Evolutionary conservation across 2,113 vertebrate genomes (phyloP).

Genomic region (Petromus typicus): DNA sequence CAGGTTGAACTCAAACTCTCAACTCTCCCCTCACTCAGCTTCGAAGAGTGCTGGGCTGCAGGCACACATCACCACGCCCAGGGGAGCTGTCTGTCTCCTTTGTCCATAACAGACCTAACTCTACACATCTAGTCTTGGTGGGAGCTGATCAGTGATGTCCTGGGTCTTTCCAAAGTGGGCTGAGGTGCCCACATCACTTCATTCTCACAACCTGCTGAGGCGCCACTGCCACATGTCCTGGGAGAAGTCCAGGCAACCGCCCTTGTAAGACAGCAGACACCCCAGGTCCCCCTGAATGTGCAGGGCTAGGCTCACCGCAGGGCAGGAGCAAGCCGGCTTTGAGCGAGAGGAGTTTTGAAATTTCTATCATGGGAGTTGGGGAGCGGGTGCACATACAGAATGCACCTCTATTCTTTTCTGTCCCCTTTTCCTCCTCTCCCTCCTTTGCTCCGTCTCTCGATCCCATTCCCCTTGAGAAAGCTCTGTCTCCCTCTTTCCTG

Average conservation of each 20-base stretch:
- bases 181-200: rapidly evolving
- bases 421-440: not conserved
- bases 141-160: not conserved
- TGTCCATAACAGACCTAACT: no score
- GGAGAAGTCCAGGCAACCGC: not conserved
- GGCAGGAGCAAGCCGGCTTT: not conserved
- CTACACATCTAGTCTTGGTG: no score
- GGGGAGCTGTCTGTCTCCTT: no score
- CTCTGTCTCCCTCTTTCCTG: not conserved
- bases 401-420: rapidly evolving
- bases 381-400: not conserved
- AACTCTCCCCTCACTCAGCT: not conserved
- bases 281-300: not conserved
- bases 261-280: not conserved
- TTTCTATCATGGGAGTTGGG: not conserved
- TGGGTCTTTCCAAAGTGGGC: not conserved
- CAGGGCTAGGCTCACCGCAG: not conserved
- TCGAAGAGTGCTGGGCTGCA: not conserved
- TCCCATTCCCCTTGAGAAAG: not conserved
- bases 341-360: not conserved
- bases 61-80: not conserved
- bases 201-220: not conserved
- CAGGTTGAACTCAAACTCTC: not conserved
- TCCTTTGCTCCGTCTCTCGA: not conserved
- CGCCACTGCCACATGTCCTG: not conserved